Conservation (phyloP, 2,888 invertebrate species). For the Lepidocyrtoides sp. region DNA sequence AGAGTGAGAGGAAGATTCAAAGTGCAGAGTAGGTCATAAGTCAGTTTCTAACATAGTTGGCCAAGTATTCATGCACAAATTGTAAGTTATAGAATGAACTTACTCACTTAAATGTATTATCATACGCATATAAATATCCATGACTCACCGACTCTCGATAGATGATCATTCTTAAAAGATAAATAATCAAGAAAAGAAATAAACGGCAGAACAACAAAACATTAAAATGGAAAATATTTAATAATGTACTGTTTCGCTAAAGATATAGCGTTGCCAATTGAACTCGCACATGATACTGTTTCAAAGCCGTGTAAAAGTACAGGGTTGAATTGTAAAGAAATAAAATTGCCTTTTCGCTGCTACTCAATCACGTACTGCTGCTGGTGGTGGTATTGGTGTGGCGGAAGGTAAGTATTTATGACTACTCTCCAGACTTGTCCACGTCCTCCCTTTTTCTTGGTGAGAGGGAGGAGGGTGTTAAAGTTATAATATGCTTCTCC, state of each 20-base stretch:
- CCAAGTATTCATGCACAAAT: too few relatives aligned
- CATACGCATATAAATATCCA: too few relatives aligned
- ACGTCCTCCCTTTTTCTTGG: not conserved
- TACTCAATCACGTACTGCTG: too few relatives aligned
- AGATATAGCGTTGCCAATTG: too few relatives aligned
- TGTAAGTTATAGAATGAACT: too few relatives aligned
- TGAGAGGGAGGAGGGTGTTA: not conserved
- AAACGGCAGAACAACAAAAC: not conserved
- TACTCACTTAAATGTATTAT: too few relatives aligned
- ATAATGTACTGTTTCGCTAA: not conserved
- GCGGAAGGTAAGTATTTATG: not conserved
- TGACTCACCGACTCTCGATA: too few relatives aligned
- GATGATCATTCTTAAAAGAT: not conserved
- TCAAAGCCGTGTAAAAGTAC: too few relatives aligned
- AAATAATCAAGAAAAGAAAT: not conserved
- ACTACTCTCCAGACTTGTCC: not conserved
- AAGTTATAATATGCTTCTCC: constrained; percentile 85
- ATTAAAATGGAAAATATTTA: not conserved
- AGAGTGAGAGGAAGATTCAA: not conserved
- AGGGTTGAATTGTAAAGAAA: too few relatives aligned
- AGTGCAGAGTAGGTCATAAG: constrained; percentile 9
- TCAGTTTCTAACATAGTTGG: not conserved
- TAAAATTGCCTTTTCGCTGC: too few relatives aligned
- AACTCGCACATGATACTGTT: too few relatives aligned
- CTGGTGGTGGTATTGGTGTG: not conserved